Conservation (phyloP, 2,113 vertebrate species). For the Cynocephalus volans region DNA sequence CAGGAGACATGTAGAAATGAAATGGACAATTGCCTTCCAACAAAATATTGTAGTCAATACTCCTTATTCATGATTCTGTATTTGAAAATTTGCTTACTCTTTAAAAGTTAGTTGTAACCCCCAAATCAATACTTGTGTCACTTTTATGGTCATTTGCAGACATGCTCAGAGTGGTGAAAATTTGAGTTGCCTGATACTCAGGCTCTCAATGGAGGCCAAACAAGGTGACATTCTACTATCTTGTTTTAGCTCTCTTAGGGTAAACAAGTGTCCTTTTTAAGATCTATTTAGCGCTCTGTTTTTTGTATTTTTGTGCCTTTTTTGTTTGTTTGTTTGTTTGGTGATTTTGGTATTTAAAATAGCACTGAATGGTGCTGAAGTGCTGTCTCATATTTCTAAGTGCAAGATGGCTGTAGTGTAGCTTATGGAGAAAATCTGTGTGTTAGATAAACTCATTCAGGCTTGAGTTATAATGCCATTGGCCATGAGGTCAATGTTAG, state of each 20-base stretch:
- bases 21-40: neutral
- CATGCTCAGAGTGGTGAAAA: neutral
- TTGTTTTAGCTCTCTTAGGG: neutral
- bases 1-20: neutral
- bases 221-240: neutral
- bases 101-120: neutral
- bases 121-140: neutral
- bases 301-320: neutral
- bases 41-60: neutral
- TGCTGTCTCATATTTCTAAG: neutral
- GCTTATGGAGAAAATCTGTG: neutral
- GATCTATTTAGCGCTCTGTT: neutral
- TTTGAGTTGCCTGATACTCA: neutral
- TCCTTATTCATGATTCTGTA: neutral
- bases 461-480: neutral
- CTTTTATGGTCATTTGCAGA: neutral
- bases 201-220: neutral
- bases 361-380: neutral
- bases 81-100: slow-evolving; percentile 20
- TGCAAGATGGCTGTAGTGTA: neutral
- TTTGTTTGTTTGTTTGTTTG: no score
- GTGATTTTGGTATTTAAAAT: slow-evolving; percentile 41
- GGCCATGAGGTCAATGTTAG: neutral
- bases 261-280: neutral
- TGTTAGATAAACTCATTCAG: neutral